These are phyloP conservation scores for Coregonus suidteri DNA, from an alignment of 2,797 vertebrate species.

Conservation along the genomic window DNA sequence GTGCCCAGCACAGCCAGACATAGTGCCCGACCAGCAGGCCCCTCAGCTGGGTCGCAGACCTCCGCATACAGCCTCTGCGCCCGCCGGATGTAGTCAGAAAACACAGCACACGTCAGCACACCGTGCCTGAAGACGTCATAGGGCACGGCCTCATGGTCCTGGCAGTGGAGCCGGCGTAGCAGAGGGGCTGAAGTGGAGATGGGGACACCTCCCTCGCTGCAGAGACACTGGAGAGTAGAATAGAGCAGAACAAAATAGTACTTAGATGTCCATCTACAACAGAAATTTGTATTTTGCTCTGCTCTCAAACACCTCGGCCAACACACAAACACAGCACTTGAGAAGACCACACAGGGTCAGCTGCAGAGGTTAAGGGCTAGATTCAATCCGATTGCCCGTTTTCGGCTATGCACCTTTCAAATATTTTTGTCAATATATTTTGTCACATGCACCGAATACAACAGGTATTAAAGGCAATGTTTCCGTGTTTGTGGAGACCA, in stretches of 20 bases:
- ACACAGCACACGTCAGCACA: slow-evolving; percentile 73
- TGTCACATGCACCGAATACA: too few relatives aligned
- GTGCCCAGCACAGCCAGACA: slow-evolving; percentile 85
- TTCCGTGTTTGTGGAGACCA: too few relatives aligned
- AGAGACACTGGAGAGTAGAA: slow-evolving; percentile 75
- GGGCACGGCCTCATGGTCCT: slow-evolving; percentile 89
- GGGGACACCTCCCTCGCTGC: slow-evolving; percentile 80
- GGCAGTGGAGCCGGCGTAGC: slow-evolving; percentile 84
- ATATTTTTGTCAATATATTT: too few relatives aligned
- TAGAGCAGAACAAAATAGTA: neutral
- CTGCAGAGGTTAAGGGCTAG: too few relatives aligned
- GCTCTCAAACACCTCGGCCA: neutral
- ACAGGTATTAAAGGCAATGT: too few relatives aligned
- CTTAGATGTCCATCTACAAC: neutral
- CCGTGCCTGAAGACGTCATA: slow-evolving; percentile 90
- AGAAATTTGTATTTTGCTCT: neutral
- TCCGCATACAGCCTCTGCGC: slow-evolving; percentile 82
- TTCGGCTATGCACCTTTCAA: too few relatives aligned
- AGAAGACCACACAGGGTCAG: neutral
- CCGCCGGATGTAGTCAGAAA: slow-evolving; percentile 87
- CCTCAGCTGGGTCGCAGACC: slow-evolving; percentile 72
- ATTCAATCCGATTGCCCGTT: too few relatives aligned
- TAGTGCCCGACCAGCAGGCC: slow-evolving; percentile 72
- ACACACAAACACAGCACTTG: neutral
- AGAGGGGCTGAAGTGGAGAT: slow-evolving; percentile 79